Evolutionary conservation across 2,797 vertebrate species (phyloP).

Genomic region (Enteromius treurensis): DNA sequence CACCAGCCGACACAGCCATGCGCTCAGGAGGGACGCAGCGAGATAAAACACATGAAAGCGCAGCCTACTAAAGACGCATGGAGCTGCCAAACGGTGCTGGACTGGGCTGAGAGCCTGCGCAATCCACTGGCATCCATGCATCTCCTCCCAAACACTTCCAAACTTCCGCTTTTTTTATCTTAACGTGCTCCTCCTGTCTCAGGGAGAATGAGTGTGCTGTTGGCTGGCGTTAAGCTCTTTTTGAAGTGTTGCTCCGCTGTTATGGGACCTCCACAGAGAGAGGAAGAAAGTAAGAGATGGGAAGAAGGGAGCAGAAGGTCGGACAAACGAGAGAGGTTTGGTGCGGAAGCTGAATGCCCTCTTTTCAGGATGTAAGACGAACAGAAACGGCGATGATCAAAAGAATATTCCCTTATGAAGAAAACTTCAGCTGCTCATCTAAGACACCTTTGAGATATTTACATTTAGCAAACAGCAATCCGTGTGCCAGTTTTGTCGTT

Average conservation of each 20-base stretch:
- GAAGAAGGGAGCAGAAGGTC: constrained; percentile 48
- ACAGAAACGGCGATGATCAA: constrained; percentile 31
- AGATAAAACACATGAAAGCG: constrained; percentile 36
- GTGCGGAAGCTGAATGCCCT: constrained; percentile 10
- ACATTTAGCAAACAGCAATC: background rate
- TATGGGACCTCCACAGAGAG: constrained; percentile 61
- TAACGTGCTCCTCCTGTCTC: constrained; percentile 10
- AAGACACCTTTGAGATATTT: constrained; percentile 13
- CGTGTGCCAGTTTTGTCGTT: constrained; percentile 31
- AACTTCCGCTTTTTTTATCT: constrained; percentile 13
- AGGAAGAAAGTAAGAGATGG: constrained; percentile 56
- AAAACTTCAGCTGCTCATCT: constrained; percentile 37
- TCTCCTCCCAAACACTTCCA: constrained; percentile 18
- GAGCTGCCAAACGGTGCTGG: constrained; percentile 37
- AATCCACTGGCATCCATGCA: constrained; percentile 22
- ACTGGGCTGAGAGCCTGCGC: constrained; percentile 25
- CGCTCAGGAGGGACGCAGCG: background rate
- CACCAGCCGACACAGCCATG: background rate
- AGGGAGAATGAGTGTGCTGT: constrained; percentile 50
- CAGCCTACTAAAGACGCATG: background rate
- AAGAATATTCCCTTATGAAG: constrained; percentile 10
- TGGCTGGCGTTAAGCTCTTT: constrained; percentile 60
- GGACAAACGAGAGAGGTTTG: background rate
- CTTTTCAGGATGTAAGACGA: constrained; percentile 17
- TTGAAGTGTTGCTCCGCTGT: constrained; percentile 70